Evolutionary conservation across 30 jellyfish, hydroid and myxozoan species (phyloP).

Genomic region (Nemopilema nomurai): DNA sequence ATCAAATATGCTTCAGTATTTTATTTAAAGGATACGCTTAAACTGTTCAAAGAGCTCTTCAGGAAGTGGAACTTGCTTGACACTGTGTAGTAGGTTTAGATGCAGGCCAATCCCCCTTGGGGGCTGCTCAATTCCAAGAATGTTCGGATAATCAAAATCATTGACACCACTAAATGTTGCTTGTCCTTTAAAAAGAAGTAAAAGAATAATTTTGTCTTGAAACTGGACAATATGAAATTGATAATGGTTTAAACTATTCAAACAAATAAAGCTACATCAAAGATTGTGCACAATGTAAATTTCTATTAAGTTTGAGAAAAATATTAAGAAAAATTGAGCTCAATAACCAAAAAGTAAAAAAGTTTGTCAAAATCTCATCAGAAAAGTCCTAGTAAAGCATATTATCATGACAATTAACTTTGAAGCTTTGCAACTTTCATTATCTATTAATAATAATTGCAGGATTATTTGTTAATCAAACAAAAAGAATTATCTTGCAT

Average conservation of each 20-base stretch:
- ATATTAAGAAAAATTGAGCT: too few relatives aligned
- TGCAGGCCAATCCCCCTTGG: constrained; percentile 22
- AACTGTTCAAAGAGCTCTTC: constrained; percentile 92
- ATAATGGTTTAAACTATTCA: too few relatives aligned
- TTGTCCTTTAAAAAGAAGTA: neutral
- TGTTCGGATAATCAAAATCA: constrained; percentile 86
- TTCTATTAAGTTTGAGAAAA: neutral
- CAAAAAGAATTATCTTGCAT: too few relatives aligned
- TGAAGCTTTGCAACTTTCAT: too few relatives aligned
- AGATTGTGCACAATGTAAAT: neutral
- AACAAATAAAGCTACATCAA: neutral
- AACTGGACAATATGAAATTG: neutral
- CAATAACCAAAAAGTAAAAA: too few relatives aligned
- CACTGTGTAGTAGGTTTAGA: constrained; percentile 67
- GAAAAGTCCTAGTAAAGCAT: too few relatives aligned
- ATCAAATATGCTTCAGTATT: too few relatives aligned
- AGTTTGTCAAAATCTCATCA: too few relatives aligned
- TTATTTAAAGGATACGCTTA: constrained; percentile 85
- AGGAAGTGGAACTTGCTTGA: constrained; percentile 90
- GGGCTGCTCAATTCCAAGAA: constrained; percentile 31
- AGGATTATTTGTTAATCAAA: too few relatives aligned
- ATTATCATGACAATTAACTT: too few relatives aligned
- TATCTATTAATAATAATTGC: too few relatives aligned
- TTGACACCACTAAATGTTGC: constrained; percentile 88
- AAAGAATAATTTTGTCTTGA: neutral